Percentiles rank a stretch among this genome's conserved stretches.
These are phyloP conservation scores for Siniperca chuatsi DNA, from an alignment of 2,113 vertebrate species.

Conservation along the genomic window DNA sequence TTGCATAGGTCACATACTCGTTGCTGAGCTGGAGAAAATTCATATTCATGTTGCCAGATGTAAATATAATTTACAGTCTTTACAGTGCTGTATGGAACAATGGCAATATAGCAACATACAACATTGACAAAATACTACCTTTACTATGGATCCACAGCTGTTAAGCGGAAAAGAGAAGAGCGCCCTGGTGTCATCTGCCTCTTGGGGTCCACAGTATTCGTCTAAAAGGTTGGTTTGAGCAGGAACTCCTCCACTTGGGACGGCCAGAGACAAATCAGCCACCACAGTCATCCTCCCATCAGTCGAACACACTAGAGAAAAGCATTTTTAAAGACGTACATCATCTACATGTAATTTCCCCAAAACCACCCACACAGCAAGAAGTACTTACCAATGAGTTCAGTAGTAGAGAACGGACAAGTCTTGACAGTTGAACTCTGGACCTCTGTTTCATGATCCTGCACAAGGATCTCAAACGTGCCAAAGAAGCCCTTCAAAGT, in stretches of 20 bases:
- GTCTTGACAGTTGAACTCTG: conserved; percentile 41
- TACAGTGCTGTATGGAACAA: too few relatives aligned
- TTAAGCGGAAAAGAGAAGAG: conserved; percentile 77
- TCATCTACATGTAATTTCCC: too few relatives aligned
- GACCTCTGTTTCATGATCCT: conserved; percentile 14
- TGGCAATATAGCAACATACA: too few relatives aligned
- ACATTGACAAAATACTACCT: conserved; percentile 55
- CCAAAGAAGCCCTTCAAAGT: conserved; percentile 63
- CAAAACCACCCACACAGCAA: background rate
- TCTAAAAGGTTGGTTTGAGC: conserved; percentile 61
- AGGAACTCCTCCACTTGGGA: conserved; percentile 41
- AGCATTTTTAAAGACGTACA: too few relatives aligned
- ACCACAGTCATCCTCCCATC: conserved; percentile 78
- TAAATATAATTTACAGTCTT: too few relatives aligned
- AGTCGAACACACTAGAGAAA: conserved; percentile 74
- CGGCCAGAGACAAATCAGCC: conserved; percentile 59
- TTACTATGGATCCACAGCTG: conserved; percentile 76
- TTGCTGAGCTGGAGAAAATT: conserved; percentile 58
- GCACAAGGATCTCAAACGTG: conserved; percentile 66
- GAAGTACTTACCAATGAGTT: conserved; percentile 67
- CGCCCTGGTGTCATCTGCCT: conserved; percentile 57
- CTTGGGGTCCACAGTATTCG: conserved; percentile 70
- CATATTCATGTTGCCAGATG: too few relatives aligned
- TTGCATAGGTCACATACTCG: conserved; percentile 75
- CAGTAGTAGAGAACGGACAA: conserved; percentile 60